Base-by-base conservation (phyloP, 2,888 invertebrate genomes). In the Crepidodera aurea region DNA sequence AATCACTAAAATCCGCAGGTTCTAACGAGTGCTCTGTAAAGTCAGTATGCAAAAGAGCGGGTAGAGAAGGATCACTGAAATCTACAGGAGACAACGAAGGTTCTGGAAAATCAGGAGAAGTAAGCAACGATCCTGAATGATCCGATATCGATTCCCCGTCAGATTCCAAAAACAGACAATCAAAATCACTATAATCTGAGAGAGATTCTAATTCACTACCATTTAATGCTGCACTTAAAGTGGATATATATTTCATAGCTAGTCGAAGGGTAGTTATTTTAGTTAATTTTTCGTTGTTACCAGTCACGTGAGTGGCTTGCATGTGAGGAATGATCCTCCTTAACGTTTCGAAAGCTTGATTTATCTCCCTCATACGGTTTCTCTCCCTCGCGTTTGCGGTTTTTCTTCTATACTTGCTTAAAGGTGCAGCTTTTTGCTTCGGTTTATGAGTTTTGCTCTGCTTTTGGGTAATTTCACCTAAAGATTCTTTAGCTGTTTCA, bases 371-470 rank as follows among this genome's bases (percentile, higher is more conserved):
- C 89, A 89, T 89, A 58, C 90, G 79, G 63, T 82, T 84, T 56
- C 90, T 76, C 74, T 90, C 90, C 3, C 89, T 76, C 0, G 88
- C 87, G 76, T 89, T 90, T 2, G 90, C 90, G 16, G 88, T 88
- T 79, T 86, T 86, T 67, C 90, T 81, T 18, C 89, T 79, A 79
- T 89, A 89, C 77, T 89, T 89, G 76, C 88, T 88, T 57, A 89
- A 77, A 6, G 88, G 88, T 5, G 83, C 80, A 16, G 82, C 76
- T 73, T 81, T 80, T 50, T 80, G 79, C 67, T 81, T 81, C 5
- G 76, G 72, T 64, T 65, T 67, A n/a, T 51, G 46, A 3, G 50
- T 39, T 18, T 62, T 62, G 15, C 55, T 61, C 27, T 66, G 64
- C 42, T 59, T 58, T 15, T 69, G 54, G 7, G 51, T 48, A n/a